These are phyloP conservation scores for Oligia latruncula DNA, from an alignment of 2,888 invertebrate genomes.

Conservation along the genomic window DNA sequence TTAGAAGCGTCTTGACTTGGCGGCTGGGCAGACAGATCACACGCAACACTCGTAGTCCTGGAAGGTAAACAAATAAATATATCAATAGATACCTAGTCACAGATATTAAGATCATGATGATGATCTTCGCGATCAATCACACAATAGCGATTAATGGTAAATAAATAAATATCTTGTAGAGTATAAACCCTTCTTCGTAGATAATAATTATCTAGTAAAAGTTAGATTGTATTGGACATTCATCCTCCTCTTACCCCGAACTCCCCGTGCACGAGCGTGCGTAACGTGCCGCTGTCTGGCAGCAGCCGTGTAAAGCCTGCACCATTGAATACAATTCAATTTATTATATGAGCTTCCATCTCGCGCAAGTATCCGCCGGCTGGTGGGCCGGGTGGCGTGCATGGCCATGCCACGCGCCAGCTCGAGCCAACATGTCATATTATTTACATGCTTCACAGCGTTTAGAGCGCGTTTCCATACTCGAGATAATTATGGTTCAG, in stretches of 20 bases:
- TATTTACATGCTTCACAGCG: conserved; percentile 19
- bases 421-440: conserved; percentile 3
- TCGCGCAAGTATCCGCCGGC: neutral
- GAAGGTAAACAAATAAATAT: neutral
- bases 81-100: neutral
- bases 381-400: neutral
- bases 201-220: neutral
- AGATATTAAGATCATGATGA: neutral
- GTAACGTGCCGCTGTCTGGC: neutral
- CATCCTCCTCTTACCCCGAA: neutral
- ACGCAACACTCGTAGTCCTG: neutral
- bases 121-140: too few relatives aligned
- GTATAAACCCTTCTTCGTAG: neutral
- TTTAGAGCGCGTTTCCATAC: neutral
- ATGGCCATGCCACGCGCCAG: too few relatives aligned
- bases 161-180: neutral
- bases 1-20: too few relatives aligned
- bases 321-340: conserved; percentile 21
- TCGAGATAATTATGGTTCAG: neutral
- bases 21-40: neutral
- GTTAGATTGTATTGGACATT: neutral
- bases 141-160: too few relatives aligned
- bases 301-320: neutral
- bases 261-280: neutral
- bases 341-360: conserved; percentile 15